Base-by-base conservation (phyloP, 1,140 invertebrate species). In the Episyrphus balteatus region DNA sequence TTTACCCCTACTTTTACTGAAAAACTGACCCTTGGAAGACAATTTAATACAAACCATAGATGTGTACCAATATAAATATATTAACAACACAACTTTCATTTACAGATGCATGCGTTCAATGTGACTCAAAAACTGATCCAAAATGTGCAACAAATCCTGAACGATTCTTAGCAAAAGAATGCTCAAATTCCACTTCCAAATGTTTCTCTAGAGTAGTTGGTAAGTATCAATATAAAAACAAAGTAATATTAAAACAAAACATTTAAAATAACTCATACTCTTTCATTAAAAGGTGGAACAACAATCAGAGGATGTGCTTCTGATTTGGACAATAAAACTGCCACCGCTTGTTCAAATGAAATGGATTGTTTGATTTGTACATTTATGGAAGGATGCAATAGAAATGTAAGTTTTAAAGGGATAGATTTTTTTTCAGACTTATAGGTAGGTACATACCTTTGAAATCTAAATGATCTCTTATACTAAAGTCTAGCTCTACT, bases 31-130 rank as follows among this genome's bases (percentile, higher is more conserved):
- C n/a, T n/a, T n/a, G n/a, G n/a, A n/a, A n/a, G n/a, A n/a, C n/a
- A n/a, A n/a, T n/a, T n/a, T n/a, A n/a, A n/a, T n/a, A n/a, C n/a
- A n/a, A n/a, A n/a, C n/a, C n/a, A n/a, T 26, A 5, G 8, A 26
- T 26, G 21, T 26, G 3, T 26, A 26, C 21, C 3, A 26, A 26
- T 26, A 5, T 26, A 5, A 26, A 26, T 3, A 26, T 26, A 26
- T 8, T 26, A 26, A 26, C 8, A 26, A 26, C 8, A 5, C 21
- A 5, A 26, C 8, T 26, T 26, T 26, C 21, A 3, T 31, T 37
- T 51, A 33, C 38, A 66, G 63, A 62, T 47, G 48, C 53, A 21
- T 66, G 63, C 31, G 60, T 66, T 10, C 63, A 66, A 46, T 66
- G 63, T 52, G 51, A 52, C 17, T 66, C 63, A 3, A 50, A 54